Percentiles rank a stretch among this genome's conserved stretches.
Evolutionary conservation across 2,797 vertebrate species (phyloP).

Genomic region (Coregonus sp.): DNA sequence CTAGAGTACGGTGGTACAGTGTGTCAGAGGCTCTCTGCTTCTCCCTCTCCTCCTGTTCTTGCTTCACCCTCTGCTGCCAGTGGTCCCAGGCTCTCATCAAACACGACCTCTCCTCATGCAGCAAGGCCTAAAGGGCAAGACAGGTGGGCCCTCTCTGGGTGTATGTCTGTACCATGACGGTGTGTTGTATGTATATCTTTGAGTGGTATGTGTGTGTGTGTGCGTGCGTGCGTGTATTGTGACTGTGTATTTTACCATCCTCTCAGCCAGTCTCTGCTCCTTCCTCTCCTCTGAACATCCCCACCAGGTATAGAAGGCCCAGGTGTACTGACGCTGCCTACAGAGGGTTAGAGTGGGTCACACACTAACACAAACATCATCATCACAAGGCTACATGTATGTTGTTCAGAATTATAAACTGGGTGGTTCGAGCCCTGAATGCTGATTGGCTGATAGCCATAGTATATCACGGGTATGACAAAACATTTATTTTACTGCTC

Average conservation of each 20-base stretch:
- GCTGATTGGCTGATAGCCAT: no score
- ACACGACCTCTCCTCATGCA: conserved; percentile 71
- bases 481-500: no score
- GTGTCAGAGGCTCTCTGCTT: conserved; percentile 54
- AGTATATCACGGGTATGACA: no score
- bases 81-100: conserved; percentile 69
- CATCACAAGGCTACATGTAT: background rate
- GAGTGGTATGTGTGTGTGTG: background rate
- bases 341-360: conserved; percentile 4
- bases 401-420: background rate
- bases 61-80: conserved; percentile 72
- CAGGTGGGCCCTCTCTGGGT: background rate
- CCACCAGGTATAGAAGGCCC: conserved; percentile 81
- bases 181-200: no score
- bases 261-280: conserved; percentile 74
- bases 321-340: conserved; percentile 67
- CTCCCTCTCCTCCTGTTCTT: conserved; percentile 53
- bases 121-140: conserved; percentile 74
- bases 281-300: conserved; percentile 62
- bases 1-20: conserved; percentile 57
- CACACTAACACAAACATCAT: background rate
- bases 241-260: conserved; percentile 70
- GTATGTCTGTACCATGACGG: conserved; percentile 6
- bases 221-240: background rate
- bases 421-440: no score